These are phyloP conservation scores for Caloenas nicobarica DNA, from an alignment of 2,113 vertebrate species.

Conservation along the genomic window DNA sequence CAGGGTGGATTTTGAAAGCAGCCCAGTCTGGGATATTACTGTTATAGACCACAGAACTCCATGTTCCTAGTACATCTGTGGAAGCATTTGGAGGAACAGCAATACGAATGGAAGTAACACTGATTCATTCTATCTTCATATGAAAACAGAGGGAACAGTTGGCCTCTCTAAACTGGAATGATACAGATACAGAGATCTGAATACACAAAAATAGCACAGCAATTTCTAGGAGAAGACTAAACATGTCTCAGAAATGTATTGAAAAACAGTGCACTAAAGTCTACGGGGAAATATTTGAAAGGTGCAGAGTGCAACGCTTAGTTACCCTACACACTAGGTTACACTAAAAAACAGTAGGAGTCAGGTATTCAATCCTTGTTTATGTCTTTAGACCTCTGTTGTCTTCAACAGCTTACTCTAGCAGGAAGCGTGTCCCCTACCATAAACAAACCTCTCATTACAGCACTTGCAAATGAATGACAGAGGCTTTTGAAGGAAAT, in stretches of 20 bases:
- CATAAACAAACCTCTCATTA: not conserved
- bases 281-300: not conserved
- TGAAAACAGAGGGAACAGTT: constrained; percentile 60
- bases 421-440: not conserved
- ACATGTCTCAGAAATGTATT: not conserved
- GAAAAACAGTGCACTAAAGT: not conserved
- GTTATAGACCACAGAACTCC: constrained; percentile 20
- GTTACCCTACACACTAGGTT: not conserved
- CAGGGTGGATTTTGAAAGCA: not conserved
- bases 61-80: constrained; percentile 59
- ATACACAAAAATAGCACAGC: constrained; percentile 34
- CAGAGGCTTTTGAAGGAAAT: not conserved
- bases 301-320: not conserved
- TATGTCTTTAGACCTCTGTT: not conserved
- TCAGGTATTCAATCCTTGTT: not conserved
- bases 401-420: not conserved
- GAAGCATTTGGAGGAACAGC: constrained; percentile 48
- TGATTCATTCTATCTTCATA: constrained; percentile 60
- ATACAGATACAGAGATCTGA: constrained; percentile 20
- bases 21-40: not conserved
- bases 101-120: constrained; percentile 25
- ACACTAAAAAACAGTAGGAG: not conserved
- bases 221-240: constrained; percentile 34
- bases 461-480: accelerated
- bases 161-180: constrained; percentile 44